Evolutionary conservation across 2,888 invertebrate genomes (phyloP), one percentile per base, ranked within the genome.

Genomic region (Arenicola marina): DNA sequence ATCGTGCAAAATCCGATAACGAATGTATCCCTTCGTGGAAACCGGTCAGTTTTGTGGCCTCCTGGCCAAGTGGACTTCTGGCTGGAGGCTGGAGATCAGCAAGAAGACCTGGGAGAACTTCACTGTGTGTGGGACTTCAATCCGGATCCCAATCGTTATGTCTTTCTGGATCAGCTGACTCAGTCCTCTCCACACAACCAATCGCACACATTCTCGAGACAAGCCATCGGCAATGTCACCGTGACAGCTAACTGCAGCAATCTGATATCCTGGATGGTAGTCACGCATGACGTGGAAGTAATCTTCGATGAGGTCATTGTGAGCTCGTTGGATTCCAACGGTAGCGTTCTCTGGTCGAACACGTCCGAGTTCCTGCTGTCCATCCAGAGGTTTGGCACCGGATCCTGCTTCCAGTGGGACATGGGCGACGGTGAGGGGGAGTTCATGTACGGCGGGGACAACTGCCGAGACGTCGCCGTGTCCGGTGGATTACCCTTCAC

Each of bases 331-430:
- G 21, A 18, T 1, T 21, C n/a, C 33, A 34, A 0, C n/a, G 34
- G 34, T 33, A 33, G 21, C 1, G 33, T 32, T 1, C n/a, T 55
- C 55, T 55, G 33, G 2, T 55, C 21, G 2, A 55, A 55, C 24
- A 55, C 7, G n/a, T 32, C 55, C 1, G 32, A 29, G 55, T 55
- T 34, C 32, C 0, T 4, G n/a, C 55, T 55, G 55, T 15, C 0
- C 55, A 55, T 55, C 38, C 32, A 21, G 21, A n/a, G 33, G 21
- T 33, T 33, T 21, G 55, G 55, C 4, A n/a, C 33, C 34, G 33
- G 38, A 21, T 33, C 55, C 2, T 55, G 55, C 15, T 33, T 55
- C 34, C 33, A 55, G n/a, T 55, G 55, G 32, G 56, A 56, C 26
- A 43, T 44, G 26, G 56, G 56, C 38, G 45, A 43, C 7, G 56